Percentiles rank a stretch among this genome's conserved stretches.
Conservation (phyloP, 2,888 invertebrate species). For the Euplagia quadripunctaria region DNA sequence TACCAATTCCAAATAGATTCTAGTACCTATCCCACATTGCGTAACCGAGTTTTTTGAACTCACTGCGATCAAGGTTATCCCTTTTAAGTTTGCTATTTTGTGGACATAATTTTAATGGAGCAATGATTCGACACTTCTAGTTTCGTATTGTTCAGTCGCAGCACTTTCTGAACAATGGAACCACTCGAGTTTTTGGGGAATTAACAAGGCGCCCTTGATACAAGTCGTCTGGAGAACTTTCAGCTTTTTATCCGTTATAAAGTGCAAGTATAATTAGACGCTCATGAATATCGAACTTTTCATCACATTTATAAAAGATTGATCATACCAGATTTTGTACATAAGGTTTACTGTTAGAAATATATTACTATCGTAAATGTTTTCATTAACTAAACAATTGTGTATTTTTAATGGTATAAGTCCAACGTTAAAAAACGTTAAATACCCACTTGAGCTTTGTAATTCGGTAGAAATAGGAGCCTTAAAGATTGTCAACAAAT, state of each 20-base stretch:
- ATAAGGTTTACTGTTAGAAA: not conserved
- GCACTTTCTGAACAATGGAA: slow-evolving; percentile 55
- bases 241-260: slow-evolving; percentile 42
- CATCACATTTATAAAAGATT: slow-evolving; percentile 25
- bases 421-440: too few species aligned
- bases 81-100: slow-evolving; percentile 1
- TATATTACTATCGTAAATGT: too few species aligned
- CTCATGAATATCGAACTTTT: slow-evolving; percentile 23
- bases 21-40: not conserved
- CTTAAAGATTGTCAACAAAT: not conserved
- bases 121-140: slow-evolving; percentile 53
- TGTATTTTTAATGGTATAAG: too few species aligned
- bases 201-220: slow-evolving; percentile 58
- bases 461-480: too few species aligned
- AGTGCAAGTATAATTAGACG: slow-evolving; percentile 36
- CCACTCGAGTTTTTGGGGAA: slow-evolving; percentile 60
- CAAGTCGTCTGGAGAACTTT: slow-evolving; percentile 50
- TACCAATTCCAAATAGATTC: not conserved
- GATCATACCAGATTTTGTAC: slow-evolving; percentile 19
- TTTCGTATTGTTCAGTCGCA: slow-evolving; percentile 49
- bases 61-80: not conserved
- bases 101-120: slow-evolving; percentile 25
- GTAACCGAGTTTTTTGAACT: not conserved
- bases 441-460: too few species aligned
- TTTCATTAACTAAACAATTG: too few species aligned